A percentile compares a stretch with the other conserved stretches of the same genome.
Evolutionary conservation across 2,888 invertebrate genomes (phyloP).

Genomic region (Andrena minutula): DNA sequence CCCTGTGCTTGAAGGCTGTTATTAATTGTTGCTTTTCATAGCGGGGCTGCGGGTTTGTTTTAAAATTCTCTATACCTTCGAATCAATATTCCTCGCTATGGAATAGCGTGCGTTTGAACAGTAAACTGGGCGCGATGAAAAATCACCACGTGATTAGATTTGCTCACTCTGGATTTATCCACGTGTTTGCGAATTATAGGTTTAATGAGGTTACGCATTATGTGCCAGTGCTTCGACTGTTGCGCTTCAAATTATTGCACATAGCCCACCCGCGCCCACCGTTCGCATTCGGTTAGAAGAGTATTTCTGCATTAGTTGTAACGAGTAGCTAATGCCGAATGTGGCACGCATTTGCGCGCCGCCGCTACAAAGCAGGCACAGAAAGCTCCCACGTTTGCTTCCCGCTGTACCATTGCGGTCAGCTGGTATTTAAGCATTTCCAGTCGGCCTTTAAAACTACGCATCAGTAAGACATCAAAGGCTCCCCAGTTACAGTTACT

Average conservation of each 20-base stretch:
- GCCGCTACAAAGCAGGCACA: slow-evolving; percentile 59
- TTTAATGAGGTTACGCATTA: background rate
- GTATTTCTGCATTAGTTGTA: slow-evolving; percentile 63
- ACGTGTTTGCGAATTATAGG: background rate
- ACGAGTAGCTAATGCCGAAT: slow-evolving; percentile 52
- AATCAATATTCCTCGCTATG: background rate
- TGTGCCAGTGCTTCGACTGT: background rate
- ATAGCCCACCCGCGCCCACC: slow-evolving; percentile 18
- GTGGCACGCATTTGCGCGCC: slow-evolving; percentile 33
- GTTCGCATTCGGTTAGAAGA: slow-evolving; percentile 36
- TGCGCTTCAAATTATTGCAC: slow-evolving; percentile 11
- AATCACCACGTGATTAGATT: too few species aligned
- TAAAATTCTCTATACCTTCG: background rate
- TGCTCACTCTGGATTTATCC: too few species aligned
- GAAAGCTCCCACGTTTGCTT: slow-evolving; percentile 58
- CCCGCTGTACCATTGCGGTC: slow-evolving; percentile 58
- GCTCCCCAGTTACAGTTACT: slow-evolving; percentile 60
- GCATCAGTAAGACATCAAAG: slow-evolving; percentile 67
- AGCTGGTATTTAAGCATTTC: slow-evolving; percentile 57
- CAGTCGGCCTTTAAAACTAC: slow-evolving; percentile 66
- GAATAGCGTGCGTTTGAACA: background rate
- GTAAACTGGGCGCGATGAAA: too few species aligned
- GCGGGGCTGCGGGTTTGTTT: background rate
- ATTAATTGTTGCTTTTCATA: slow-evolving; percentile 13
- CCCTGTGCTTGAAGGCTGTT: slow-evolving; percentile 9